Evolutionary conservation across 1,140 invertebrate species (phyloP).

Genomic region (Drosophila littoralis): DNA sequence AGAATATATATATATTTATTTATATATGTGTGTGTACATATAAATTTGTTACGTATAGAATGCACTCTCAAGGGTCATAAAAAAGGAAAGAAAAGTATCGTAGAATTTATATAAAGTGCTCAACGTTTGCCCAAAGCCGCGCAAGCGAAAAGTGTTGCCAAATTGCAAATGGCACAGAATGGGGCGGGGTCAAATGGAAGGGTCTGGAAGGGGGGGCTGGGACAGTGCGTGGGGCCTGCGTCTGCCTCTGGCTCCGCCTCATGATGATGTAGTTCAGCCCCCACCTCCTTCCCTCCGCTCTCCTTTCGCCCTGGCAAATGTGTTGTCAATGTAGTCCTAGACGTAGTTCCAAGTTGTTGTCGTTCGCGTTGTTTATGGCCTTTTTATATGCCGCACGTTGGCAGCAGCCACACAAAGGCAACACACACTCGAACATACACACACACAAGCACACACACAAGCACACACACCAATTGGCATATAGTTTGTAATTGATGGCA

Average conservation of each 20-base stretch:
- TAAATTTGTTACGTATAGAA: slow-evolving; percentile 26
- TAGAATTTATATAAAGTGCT: slow-evolving; percentile 83
- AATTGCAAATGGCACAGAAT: slow-evolving; percentile 65
- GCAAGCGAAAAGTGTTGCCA: slow-evolving; percentile 81
- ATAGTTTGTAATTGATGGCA: slow-evolving; percentile 60
- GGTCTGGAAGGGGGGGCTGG: background rate
- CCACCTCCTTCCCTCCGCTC: background rate
- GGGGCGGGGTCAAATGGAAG: background rate
- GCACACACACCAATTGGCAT: slow-evolving; percentile 2
- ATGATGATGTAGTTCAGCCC: slow-evolving; percentile 53
- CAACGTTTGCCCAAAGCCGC: slow-evolving; percentile 51
- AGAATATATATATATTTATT: slow-evolving; percentile 19
- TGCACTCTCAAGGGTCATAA: slow-evolving; percentile 71
- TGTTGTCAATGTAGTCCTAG: slow-evolving; percentile 37
- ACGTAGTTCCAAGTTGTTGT: slow-evolving; percentile 51
- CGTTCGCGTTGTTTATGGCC: slow-evolving; percentile 74
- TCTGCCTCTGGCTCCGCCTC: background rate
- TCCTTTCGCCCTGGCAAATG: slow-evolving; percentile 51
- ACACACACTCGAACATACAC: slow-evolving; percentile 5
- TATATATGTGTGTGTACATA: slow-evolving; percentile 1
- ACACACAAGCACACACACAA: slow-evolving; percentile 1
- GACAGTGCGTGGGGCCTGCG: slow-evolving; percentile 63
- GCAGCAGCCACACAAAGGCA: slow-evolving; percentile 29
- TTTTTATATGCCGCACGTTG: slow-evolving; percentile 68
- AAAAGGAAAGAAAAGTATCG: slow-evolving; percentile 55